Evolutionary conservation across 2,888 invertebrate genomes (phyloP).

Genomic region (Ypsolopha scabrella): DNA sequence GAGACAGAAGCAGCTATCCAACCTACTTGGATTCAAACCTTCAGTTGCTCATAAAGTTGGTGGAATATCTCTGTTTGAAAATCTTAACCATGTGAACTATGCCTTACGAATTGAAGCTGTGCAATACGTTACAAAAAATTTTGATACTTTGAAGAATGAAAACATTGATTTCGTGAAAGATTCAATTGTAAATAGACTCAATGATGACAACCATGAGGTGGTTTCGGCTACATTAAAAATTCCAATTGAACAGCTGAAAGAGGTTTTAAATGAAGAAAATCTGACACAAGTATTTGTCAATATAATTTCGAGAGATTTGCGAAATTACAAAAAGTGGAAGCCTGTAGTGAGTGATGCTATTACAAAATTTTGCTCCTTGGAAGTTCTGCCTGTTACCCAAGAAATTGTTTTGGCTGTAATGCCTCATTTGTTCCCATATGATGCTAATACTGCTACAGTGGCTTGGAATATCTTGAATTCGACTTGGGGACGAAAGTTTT

Average conservation of each 20-base stretch:
- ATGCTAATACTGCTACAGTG: conserved; percentile 30
- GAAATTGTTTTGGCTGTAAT: conserved; percentile 69
- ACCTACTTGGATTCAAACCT: conserved; percentile 64
- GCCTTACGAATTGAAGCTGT: conserved; percentile 76
- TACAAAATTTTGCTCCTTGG: conserved; percentile 52
- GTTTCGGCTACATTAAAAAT: conserved; percentile 68
- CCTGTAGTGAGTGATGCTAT: conserved; percentile 46
- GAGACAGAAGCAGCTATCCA: conserved; percentile 45
- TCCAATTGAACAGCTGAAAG: conserved; percentile 32
- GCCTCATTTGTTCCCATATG: conserved; percentile 73
- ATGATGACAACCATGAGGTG: conserved; percentile 75
- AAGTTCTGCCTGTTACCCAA: conserved; percentile 60
- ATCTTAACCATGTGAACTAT: conserved; percentile 78
- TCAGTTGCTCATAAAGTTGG: conserved; percentile 64
- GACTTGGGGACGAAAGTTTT: conserved; percentile 43
- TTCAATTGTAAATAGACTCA: conserved; percentile 73
- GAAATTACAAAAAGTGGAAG: conserved; percentile 41
- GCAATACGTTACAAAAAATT: conserved; percentile 71
- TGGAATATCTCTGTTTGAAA: conserved; percentile 72
- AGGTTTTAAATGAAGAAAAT: conserved; percentile 49
- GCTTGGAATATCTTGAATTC: conserved; percentile 43
- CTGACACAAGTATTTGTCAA: conserved; percentile 59
- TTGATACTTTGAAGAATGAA: conserved; percentile 51
- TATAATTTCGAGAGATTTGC: conserved; percentile 51
- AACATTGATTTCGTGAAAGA: conserved; percentile 73